These are phyloP conservation scores for Corythornis madagascariensis DNA, from an alignment of 2,113 vertebrate species.

Conservation along the genomic window DNA sequence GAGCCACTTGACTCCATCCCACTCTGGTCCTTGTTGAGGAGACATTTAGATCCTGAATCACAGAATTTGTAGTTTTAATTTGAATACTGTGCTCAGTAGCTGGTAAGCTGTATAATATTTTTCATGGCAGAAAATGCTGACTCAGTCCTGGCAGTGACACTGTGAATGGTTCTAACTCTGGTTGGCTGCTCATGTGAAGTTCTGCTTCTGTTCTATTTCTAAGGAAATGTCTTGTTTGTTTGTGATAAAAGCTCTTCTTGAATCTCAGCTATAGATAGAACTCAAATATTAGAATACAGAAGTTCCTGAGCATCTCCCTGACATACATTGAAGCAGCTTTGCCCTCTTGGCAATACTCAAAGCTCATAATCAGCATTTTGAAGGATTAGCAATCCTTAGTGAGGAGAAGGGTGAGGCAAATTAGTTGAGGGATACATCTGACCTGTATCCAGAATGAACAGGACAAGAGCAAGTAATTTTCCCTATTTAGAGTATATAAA, in stretches of 20 bases:
- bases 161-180: neutral
- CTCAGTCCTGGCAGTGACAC: neutral
- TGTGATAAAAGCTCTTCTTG: neutral
- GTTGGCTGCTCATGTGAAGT: neutral
- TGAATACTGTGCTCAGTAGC: neutral
- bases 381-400: neutral
- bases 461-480: constrained; percentile 18
- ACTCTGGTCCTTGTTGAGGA: neutral
- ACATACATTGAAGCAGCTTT: neutral
- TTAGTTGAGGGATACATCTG: neutral
- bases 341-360: neutral
- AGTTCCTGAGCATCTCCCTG: neutral
- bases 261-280: neutral
- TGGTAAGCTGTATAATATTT: constrained; percentile 14
- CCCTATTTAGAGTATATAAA: neutral
- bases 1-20: neutral
- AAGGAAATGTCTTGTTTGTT: neutral
- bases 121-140: constrained; percentile 16
- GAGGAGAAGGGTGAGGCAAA: neutral
- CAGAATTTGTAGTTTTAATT: neutral
- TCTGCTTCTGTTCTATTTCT: neutral
- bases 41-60: neutral
- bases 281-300: neutral
- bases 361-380: constrained; percentile 4
- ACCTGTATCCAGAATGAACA: constrained; percentile 22